Percentiles rank a stretch among this genome's conserved stretches.
phyloP scores from a whole-genome alignment of 2,113 vertebrate species.

The Athene noctua region DNA sequence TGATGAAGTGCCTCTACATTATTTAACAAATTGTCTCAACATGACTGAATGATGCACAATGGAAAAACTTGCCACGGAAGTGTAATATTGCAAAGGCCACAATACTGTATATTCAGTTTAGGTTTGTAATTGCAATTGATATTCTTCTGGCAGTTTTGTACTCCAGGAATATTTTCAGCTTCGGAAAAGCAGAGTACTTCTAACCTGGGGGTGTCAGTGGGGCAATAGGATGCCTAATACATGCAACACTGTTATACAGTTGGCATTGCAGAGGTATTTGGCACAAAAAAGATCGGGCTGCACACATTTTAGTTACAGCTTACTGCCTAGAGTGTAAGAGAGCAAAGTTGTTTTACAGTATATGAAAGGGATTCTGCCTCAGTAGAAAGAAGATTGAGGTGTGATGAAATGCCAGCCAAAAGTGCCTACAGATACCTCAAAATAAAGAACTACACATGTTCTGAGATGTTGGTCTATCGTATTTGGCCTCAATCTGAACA shows the following conservation, averaged over 20 bases:
- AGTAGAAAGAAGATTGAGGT: neutral
- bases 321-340: neutral
- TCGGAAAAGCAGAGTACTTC: neutral
- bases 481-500: neutral
- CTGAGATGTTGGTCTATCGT: neutral
- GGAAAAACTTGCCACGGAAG: neutral
- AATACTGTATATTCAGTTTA: neutral
- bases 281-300: neutral
- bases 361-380: neutral
- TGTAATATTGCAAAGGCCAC: neutral
- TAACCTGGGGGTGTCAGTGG: neutral
- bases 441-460: slow-evolving; percentile 15
- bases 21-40: slow-evolving; percentile 35
- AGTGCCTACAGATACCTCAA: neutral
- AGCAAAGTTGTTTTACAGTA: neutral
- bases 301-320: neutral
- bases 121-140: neutral
- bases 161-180: neutral
- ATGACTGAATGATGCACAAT: neutral
- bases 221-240: neutral
- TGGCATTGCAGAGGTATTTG: neutral
- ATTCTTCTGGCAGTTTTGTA: neutral
- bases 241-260: neutral
- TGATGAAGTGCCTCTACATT: slow-evolving; percentile 1
- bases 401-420: neutral